Evolutionary conservation across 2,888 invertebrate genomes (phyloP).

Genomic region (Stegophylla sp.): DNA sequence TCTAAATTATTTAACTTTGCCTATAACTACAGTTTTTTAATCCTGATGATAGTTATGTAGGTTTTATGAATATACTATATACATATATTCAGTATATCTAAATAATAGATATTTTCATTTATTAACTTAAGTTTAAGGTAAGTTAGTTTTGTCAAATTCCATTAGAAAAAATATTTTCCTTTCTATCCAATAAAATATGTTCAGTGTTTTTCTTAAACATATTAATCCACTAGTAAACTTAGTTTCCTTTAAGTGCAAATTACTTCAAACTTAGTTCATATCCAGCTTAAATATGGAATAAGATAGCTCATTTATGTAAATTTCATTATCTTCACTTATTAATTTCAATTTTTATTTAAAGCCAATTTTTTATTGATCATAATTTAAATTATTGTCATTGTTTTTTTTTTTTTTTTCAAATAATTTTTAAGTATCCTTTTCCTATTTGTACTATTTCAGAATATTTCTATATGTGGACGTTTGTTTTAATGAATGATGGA

Average conservation of each 20-base stretch:
- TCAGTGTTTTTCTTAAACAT: background rate
- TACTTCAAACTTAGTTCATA: background rate
- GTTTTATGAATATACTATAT: conserved; percentile 12
- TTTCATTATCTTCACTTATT: background rate
- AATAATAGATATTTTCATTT: conserved; percentile 33
- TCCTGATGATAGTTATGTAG: conserved; percentile 11
- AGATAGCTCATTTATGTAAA: background rate
- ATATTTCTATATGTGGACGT: background rate
- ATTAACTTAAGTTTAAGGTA: conserved; percentile 43
- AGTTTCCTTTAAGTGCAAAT: background rate
- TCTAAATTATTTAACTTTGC: background rate
- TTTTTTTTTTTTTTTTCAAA: background rate
- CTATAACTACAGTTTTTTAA: background rate
- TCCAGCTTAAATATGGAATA: background rate
- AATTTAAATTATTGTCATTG: background rate
- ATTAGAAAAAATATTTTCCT: conserved; percentile 18
- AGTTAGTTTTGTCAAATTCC: conserved; percentile 41
- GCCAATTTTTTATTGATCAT: background rate
- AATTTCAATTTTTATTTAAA: conserved; percentile 5
- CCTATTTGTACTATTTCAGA: background rate
- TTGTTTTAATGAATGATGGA: background rate
- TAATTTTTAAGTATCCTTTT: background rate
- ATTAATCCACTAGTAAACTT: conserved; percentile 14
- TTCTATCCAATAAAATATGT: background rate
- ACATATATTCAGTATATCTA: conserved; percentile 19